Evolutionary conservation across 2,888 invertebrate genomes (phyloP), one percentile per base, ranked within the genome.

Genomic region (Rhorus exstirpatorius): DNA sequence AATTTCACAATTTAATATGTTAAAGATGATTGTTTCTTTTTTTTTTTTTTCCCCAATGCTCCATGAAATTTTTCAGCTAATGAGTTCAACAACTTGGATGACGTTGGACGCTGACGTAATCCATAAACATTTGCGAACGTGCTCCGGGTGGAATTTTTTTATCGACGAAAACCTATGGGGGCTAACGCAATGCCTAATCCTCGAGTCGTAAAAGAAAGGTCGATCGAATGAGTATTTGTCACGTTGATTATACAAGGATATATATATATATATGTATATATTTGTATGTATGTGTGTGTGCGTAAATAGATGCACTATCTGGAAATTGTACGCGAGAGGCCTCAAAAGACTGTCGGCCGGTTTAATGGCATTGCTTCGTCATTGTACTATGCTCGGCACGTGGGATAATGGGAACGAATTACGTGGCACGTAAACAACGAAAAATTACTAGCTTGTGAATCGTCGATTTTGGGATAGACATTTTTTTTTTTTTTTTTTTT

Each of bases 151-250:
- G 49, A 19, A n/a, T 38, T 60, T 24, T 41, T 19, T 10, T 3
- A 31, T 10, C 49, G n/a, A 14, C 26, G 35, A 17, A 67, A 67
- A 8, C 19, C 49, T 26, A 12, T 51, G 31, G 12, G 12, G 41
- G 53, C 35, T 19, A 53, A 26, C 63, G 24, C 17, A 31, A 21
- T 35, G 19, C 21, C 35, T 71, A 77, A 77, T 55, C 60, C 60
- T 61, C 51, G 10, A 72, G 17, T 61, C 53, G 44, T 55, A 35
- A 51, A 76, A 44, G 67, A 21, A 74, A 81, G 78, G 81, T 81
- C 81, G 31, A 70, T 53, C 21, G 58, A 53, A 35, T 41, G 26
- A 58, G 44, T 17, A 38, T 41, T 63, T 41, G 65, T 44, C 51
- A 41, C 24, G 6, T 51, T 21, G n/a, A n/a, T n/a, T n/a, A n/a